These are phyloP conservation scores for Megaceryle alcyon DNA, from an alignment of 2,797 vertebrate genomes.

Conservation along the genomic window DNA sequence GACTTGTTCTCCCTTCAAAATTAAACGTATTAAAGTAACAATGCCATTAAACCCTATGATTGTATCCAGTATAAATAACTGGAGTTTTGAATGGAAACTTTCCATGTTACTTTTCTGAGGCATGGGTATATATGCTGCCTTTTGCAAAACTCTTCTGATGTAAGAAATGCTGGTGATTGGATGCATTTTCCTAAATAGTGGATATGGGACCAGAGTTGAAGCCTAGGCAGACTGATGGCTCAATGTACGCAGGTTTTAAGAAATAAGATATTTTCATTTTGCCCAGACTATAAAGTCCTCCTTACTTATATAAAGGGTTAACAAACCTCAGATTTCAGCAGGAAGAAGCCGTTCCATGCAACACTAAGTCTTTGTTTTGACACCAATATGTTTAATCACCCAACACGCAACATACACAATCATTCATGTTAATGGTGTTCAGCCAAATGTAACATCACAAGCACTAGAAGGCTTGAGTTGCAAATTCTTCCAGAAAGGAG, in stretches of 20 bases:
- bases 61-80: neutral
- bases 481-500: slow-evolving; percentile 29
- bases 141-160: neutral
- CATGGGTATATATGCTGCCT: neutral
- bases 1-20: neutral
- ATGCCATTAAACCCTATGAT: neutral
- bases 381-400: neutral
- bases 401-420: neutral
- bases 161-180: neutral
- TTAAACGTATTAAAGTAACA: neutral
- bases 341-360: neutral
- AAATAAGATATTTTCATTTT: neutral
- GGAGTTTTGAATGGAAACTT: neutral
- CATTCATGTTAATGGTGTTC: slow-evolving; percentile 29
- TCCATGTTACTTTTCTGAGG: neutral
- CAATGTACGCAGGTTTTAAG: neutral
- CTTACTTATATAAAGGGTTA: neutral
- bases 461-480: slow-evolving; percentile 34
- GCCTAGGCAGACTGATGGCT: neutral
- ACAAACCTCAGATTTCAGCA: neutral
- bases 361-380: slow-evolving; percentile 5
- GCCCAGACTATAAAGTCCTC: neutral
- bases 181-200: neutral
- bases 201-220: neutral
- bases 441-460: slow-evolving; percentile 33